Conservation (phyloP, 2,797 vertebrate species). For the Chelonia mydas region DNA sequence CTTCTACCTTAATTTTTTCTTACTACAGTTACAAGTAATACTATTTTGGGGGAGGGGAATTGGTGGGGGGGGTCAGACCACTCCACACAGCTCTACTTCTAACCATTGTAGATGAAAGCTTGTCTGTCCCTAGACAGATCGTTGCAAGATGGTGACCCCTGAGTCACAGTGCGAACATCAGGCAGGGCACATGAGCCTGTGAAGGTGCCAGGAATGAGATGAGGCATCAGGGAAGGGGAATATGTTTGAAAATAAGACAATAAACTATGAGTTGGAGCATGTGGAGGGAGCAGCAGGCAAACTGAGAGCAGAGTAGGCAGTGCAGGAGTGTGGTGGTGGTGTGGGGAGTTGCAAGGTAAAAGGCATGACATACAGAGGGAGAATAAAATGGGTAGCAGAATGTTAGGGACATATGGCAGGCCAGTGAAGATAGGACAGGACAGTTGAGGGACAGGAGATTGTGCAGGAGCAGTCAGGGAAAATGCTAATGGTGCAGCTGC, state of each 20-base stretch:
- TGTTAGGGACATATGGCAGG: background rate
- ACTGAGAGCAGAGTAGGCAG: background rate
- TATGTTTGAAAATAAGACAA: background rate
- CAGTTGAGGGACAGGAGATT: background rate
- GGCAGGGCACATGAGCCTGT: background rate
- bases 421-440: background rate
- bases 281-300: background rate
- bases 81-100: background rate
- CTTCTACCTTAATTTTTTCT: background rate
- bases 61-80: background rate
- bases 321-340: background rate
- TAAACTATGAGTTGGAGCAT: background rate
- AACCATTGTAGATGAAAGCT: background rate
- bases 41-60: background rate
- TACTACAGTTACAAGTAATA: background rate
- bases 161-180: background rate
- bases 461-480: background rate
- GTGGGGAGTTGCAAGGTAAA: background rate
- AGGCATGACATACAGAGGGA: background rate
- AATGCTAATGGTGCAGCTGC: background rate
- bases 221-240: background rate
- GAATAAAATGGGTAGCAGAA: background rate
- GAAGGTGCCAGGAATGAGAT: background rate
- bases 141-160: background rate
- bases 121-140: background rate